Base-by-base conservation (phyloP, 2,797 vertebrate genomes). In the Eospalax fontanierii region DNA sequence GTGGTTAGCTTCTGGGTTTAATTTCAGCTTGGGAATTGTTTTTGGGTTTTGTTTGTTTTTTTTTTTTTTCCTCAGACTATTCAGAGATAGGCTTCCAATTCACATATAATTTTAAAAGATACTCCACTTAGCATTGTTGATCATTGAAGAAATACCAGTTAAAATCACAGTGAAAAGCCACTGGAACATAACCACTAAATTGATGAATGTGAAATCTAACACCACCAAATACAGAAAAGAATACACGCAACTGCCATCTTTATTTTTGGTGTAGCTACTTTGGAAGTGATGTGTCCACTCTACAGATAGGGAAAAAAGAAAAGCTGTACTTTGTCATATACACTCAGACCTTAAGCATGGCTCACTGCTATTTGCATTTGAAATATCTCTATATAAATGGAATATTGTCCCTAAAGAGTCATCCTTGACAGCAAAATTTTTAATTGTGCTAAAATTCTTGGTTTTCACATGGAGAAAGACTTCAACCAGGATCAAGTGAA, bases 41-140 rank as follows among this genome's bases (percentile, higher is more conserved):
- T n/a, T n/a, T n/a, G n/a, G n/a, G n/a, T n/a, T n/a, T n/a, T n/a
- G n/a, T n/a, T n/a, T n/a, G n/a, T n/a, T n/a, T n/a, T n/a, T n/a
- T n/a, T 79, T 80, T 80, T 59, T 0, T 90, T 85, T 10, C 4
- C 33, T 15, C 65, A 4, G 43, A 91, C 50, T 70, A 50, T 82
- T 83, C 54, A 89, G 28, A 86, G 57, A 73, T 38, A 68, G n/a
- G 21, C 26, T 95, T 93, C 66, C 18, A 40, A 38, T 87, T 87
- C 70, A 54, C 24, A 43, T 66, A 11, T 18, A 80, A 80, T 78
- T 91, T 82, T 68, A 61, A 79, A 91, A 76, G 26, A 26, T 71
- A 15, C 30, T 5, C 82, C 66, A 83, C 21, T 54, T 21, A 74
- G 46, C 28, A 54, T 84, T 10, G 4, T 46, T 84, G 65, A 18